These are phyloP conservation scores for Bactericera cockerelli DNA, from an alignment of 1,140 invertebrate species.

Conservation along the genomic window DNA sequence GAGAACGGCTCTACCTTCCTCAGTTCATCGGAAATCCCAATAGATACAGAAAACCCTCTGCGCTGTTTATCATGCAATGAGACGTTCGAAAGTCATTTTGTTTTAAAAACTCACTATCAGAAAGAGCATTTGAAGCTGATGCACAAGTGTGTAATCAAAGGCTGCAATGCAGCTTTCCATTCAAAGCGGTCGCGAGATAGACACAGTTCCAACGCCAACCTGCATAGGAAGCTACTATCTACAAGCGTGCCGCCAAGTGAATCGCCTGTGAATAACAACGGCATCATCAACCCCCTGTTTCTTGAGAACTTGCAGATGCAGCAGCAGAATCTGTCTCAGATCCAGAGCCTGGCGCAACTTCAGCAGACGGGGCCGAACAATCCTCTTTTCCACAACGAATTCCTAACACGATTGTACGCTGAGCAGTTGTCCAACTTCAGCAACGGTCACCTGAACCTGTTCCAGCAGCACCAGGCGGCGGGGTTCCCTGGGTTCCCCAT, in stretches of 20 bases:
- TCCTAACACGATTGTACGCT: conserved; percentile 65
- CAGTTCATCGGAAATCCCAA: conserved; percentile 60
- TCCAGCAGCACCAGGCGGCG: conserved; percentile 14
- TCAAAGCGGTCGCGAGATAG: conserved; percentile 83
- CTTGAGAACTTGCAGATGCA: conserved; percentile 67
- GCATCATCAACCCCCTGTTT: conserved; percentile 31
- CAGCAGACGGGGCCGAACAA: conserved; percentile 27
- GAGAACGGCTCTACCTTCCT: conserved; percentile 51
- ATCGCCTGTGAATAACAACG: conserved; percentile 25
- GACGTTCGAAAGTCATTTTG: conserved; percentile 86
- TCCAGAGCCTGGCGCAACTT: conserved; percentile 19
- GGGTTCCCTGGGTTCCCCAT: conserved; percentile 29
- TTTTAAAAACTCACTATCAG: conserved; percentile 90
- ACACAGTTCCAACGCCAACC: conserved; percentile 80
- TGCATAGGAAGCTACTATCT: conserved; percentile 74
- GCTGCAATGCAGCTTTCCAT: conserved; percentile 92
- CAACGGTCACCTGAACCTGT: conserved; percentile 23
- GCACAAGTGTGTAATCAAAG: conserved; percentile 89
- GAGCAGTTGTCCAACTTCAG: conserved; percentile 33
- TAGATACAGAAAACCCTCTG: conserved; percentile 64
- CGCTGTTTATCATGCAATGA: conserved; percentile 84
- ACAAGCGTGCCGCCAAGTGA: conserved; percentile 35
- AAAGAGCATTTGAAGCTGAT: conserved; percentile 90
- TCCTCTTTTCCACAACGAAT: conserved; percentile 48
- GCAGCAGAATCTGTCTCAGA: conserved; percentile 52